Conservation (phyloP, 1,140 invertebrate genomes). For the Zophobas atratus region DNA sequence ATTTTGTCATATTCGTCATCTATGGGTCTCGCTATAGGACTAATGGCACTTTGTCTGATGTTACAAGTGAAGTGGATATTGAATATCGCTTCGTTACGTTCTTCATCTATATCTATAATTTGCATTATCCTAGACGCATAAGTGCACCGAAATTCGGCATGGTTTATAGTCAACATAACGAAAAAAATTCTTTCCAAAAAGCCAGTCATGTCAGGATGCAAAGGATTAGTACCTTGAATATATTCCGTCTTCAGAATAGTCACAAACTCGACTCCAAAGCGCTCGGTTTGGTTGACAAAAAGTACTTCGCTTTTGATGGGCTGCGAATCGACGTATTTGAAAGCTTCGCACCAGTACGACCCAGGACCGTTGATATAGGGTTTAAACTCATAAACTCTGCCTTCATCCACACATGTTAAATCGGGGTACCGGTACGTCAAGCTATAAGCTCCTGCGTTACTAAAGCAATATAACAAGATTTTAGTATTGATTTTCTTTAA, state of each 20-base stretch:
- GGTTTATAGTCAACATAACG: background rate
- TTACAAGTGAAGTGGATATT: too few species aligned
- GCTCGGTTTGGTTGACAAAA: background rate
- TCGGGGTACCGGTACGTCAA: background rate
- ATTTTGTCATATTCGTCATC: too few species aligned
- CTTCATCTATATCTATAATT: background rate
- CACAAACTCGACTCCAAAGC: background rate
- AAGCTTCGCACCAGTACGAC: conserved; percentile 15
- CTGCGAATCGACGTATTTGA: background rate
- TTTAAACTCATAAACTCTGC: background rate
- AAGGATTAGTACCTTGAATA: background rate
- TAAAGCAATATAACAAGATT: background rate
- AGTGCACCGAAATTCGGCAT: background rate
- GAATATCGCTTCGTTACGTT: too few species aligned
- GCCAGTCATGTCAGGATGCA: background rate
- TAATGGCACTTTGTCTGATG: too few species aligned
- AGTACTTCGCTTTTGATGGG: background rate
- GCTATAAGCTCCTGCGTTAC: background rate
- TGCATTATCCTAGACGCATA: background rate
- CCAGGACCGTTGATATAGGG: background rate
- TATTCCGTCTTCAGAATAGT: background rate
- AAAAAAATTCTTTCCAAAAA: background rate
- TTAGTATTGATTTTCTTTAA: background rate
- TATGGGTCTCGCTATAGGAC: too few species aligned
- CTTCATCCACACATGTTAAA: background rate